Percentiles rank a stretch among this genome's conserved stretches.
These are phyloP conservation scores for Vanessa tameamea DNA, from an alignment of 1,140 invertebrate species.

Conservation along the genomic window DNA sequence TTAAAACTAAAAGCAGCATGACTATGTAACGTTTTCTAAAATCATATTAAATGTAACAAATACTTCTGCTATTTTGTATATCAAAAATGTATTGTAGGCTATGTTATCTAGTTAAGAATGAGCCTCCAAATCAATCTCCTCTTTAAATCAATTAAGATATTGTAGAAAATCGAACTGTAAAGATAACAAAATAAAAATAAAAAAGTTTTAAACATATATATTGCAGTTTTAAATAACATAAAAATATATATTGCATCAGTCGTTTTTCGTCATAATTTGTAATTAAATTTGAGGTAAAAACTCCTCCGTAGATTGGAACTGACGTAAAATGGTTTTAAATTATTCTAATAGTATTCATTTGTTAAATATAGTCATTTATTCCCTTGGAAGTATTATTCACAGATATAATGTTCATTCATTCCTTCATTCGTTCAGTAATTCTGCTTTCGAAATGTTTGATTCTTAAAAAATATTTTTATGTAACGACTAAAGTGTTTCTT, in stretches of 20 bases:
- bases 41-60: too few relatives aligned
- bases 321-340: slow-evolving; percentile 15
- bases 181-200: too few relatives aligned
- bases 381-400: background rate
- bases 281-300: slow-evolving; percentile 42
- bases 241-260: background rate
- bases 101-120: too few relatives aligned
- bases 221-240: too few relatives aligned
- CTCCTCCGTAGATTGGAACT: slow-evolving; percentile 19
- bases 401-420: background rate
- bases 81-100: too few relatives aligned
- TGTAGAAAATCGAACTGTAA: too few relatives aligned
- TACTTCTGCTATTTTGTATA: too few relatives aligned
- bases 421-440: background rate
- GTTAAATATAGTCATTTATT: background rate
- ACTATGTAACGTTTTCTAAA: too few relatives aligned
- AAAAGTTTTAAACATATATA: too few relatives aligned
- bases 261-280: slow-evolving; percentile 8
- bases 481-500: slow-evolving; percentile 15
- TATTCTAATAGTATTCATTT: background rate
- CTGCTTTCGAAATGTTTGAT: background rate
- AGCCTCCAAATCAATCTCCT: too few relatives aligned
- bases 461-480: background rate
- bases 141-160: too few relatives aligned
- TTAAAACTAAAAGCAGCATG: too few relatives aligned